Evolutionary conservation across 92 coral and sea anemone genomes (phyloP), one percentile per base, ranked within the genome.

Genomic region (Siderastrea radians): DNA sequence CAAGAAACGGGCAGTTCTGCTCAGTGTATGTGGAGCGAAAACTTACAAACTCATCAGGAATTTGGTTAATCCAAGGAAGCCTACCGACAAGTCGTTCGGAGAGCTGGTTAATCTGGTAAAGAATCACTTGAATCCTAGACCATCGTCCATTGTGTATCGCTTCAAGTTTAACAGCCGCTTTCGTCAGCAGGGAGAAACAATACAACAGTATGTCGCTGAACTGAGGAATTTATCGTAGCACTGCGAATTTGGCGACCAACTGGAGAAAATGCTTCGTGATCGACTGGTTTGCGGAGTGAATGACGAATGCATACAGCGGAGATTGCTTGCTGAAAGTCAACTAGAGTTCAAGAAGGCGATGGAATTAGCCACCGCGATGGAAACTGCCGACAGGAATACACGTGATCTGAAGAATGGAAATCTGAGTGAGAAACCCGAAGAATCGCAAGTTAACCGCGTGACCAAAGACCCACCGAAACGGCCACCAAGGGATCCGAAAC

Each of bases 71-170:
- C 94, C 88, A 57, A 77, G 82, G 72, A 89, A 85, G 67, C 90
- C 93, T 17, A 76, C 88, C 53, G 95, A 89, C 45, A 73, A 54
- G 44, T 74, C 83, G 11, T 66, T 79, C 44, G 79, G 47, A 12
- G 93, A 54, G 67, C 85, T 92, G 19, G 8, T 80, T 11, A 45
- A 84, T 12, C 80, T 50, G 12, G 44, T 92, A 10, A 72, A 84
- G 48, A 75, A 89, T 15, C 87, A 93, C 72, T 89, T 71, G 57
- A 86, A 89, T 61, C 96, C 89, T 7, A 84, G 89, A 48, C 93
- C 89, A 45, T 84, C 85, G 49, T 17, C 80, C 13, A 55, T 77
- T 38, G 69, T 38, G 44, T 77, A 77, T 44, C 54, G 54, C 52
- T 90, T 68, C 74, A 93, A 83, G 67, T 93, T 90, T 49, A 89